Evolutionary conservation across 2,888 invertebrate genomes (phyloP), one percentile per base, ranked within the genome.

Genomic region (Acholoe squamosa): DNA sequence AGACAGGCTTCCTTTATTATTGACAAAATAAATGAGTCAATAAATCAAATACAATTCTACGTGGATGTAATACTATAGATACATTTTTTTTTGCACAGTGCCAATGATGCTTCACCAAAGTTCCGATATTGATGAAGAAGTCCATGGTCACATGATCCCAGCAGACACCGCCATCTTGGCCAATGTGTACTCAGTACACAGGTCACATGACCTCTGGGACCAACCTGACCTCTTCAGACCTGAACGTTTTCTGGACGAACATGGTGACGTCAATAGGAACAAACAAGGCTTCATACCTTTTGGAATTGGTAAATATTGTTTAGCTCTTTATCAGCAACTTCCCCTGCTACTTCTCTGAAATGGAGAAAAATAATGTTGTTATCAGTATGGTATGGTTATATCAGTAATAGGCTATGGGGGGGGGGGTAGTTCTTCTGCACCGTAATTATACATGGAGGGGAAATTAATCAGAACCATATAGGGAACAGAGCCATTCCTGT

Each of bases 141-240:
- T 77, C 77, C n/a, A 77, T n/a, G 77, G 31, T 28, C 77, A 77
- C 34, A 22, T 28, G 77, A 77, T 77, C 28, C 77, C 77, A 25
- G 34, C 31, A 28, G 77, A 34, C 25, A n/a, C 77, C 19, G 77
- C 77, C 19, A n/a, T 77, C 16, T 19, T 77, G 31, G 77, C 77
- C 77, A 77, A 77, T 77, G 77, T 77, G n/a, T 77, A 77, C 25
- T 28, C 77, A 5, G 77, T 77, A 33, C 77, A 77, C 28, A 3
- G 31, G 77, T 77, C 77, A 77, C 31, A 28, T 33, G 34, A 28
- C 31, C 28, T 19, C 34, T 77, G 77, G 77, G n/a, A n/a, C 31
- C n/a, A 77, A n/a, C 77, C 77, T 3, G 31, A 77, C 19, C 16
- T 34, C 31, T 77, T 77, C 77, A 28, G 5, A 77, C 77, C 77